A percentile compares a stretch with the other conserved stretches of the same genome.
Conservation (phyloP, 2,113 vertebrate genomes). For the Myotis yumanensis region DNA sequence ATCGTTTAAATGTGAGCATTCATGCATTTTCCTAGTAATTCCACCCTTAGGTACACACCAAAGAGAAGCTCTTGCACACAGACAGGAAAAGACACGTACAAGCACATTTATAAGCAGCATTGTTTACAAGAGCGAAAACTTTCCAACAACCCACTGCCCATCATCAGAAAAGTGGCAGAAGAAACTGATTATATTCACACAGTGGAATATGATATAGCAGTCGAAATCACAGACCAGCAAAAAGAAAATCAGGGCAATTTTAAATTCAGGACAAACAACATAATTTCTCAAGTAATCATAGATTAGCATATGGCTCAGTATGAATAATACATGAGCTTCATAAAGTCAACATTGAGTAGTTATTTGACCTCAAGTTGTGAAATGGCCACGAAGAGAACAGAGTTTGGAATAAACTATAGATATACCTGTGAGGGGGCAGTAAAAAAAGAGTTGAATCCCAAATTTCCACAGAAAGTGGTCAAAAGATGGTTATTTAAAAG, state of each 20-base stretch:
- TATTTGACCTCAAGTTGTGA: neutral
- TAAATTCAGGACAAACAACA: neutral
- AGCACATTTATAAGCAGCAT: neutral
- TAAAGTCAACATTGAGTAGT: neutral
- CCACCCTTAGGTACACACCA: neutral
- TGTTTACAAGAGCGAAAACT: neutral
- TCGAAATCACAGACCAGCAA: neutral
- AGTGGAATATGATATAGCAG: neutral
- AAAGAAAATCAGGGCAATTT: neutral
- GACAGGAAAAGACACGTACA: neutral
- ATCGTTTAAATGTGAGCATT: neutral
- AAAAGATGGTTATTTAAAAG: constrained; percentile 1
- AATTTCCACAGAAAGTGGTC: neutral
- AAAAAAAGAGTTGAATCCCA: neutral
- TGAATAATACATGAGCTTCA: neutral
- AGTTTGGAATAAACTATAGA: neutral
- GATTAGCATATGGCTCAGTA: neutral
- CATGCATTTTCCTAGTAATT: neutral
- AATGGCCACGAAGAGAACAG: neutral
- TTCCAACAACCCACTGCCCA: neutral
- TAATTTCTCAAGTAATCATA: neutral
- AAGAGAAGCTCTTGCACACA: neutral
- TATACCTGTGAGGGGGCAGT: neutral
- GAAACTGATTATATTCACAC: neutral
- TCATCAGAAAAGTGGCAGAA: neutral